Conservation (phyloP, 2,113 vertebrate species). For the Axis porcinus region DNA sequence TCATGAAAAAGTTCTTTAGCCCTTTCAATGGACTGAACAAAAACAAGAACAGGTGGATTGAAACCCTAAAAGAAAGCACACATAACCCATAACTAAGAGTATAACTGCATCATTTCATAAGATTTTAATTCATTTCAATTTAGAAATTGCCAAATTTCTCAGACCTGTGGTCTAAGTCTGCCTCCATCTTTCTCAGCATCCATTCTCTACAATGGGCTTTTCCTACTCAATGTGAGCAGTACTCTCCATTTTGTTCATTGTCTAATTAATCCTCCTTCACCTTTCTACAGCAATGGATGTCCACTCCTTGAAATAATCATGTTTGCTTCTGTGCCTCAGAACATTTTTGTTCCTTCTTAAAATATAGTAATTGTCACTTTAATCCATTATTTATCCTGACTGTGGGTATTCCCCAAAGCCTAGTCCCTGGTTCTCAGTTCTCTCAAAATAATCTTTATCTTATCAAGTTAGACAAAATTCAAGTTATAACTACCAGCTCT, state of each 20-base stretch:
- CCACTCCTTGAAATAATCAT: background rate
- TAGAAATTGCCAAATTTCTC: background rate
- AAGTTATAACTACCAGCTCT: background rate
- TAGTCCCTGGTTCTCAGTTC: background rate
- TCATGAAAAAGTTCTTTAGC: slow-evolving; percentile 97
- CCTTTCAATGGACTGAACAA: slow-evolving; percentile 96
- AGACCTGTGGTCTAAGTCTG: background rate
- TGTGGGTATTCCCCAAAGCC: background rate
- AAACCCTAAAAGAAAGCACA: slow-evolving; percentile 86
- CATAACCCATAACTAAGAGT: slow-evolving; percentile 4
- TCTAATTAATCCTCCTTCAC: background rate
- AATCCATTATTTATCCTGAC: background rate
- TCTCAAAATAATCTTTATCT: background rate
- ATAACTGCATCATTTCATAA: background rate
- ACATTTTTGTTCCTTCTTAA: slow-evolving; percentile 20
- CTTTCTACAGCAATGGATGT: background rate
- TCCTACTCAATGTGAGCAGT: background rate
- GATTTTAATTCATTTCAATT: background rate
- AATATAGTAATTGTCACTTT: background rate
- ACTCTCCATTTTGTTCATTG: background rate
- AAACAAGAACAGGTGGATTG: slow-evolving; percentile 94
- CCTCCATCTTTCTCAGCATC: background rate
- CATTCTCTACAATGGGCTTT: background rate
- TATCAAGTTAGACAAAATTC: background rate
- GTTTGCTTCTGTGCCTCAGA: background rate